Conservation (phyloP, 2,797 vertebrate genomes). For the Ctenosaura bakeri region DNA sequence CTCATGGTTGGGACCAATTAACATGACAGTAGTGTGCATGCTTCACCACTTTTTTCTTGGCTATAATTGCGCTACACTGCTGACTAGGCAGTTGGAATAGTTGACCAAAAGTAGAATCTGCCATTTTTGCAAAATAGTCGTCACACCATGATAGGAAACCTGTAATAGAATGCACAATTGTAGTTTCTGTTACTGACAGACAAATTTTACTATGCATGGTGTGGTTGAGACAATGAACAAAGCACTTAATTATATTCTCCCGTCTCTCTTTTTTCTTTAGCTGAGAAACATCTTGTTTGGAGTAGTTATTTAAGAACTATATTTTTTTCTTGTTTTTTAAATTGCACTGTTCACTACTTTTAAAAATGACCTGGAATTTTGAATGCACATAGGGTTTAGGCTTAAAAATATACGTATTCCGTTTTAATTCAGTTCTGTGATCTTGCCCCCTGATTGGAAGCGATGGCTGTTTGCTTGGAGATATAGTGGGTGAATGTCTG, state of each 20-base stretch:
- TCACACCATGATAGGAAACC: not conserved
- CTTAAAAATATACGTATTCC: conserved; percentile 21
- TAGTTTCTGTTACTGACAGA: conserved; percentile 1
- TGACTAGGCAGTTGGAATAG: not conserved
- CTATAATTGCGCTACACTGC: not conserved
- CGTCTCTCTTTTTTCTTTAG: no score
- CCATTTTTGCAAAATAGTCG: not conserved
- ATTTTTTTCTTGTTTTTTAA: conserved; percentile 21
- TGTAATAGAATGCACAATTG: not conserved
- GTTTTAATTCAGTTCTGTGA: not conserved
- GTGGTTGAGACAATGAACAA: conserved; percentile 1
- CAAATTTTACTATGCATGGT: not conserved
- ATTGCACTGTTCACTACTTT: not conserved
- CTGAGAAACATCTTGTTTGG: not conserved
- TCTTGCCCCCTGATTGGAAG: not conserved
- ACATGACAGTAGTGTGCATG: not conserved
- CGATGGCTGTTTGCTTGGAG: not conserved
- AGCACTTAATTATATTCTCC: not conserved
- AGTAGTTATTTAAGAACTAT: not conserved
- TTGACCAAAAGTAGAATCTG: not conserved
- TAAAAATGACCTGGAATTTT: not conserved
- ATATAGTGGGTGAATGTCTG: no score
- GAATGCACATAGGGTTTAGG: not conserved
- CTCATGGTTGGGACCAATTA: not conserved
- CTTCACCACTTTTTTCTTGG: not conserved